Evolutionary conservation across 2,113 vertebrate species (phyloP), one percentile per base, ranked within the genome.

Genomic region (Gnathonemus longibarbis): DNA sequence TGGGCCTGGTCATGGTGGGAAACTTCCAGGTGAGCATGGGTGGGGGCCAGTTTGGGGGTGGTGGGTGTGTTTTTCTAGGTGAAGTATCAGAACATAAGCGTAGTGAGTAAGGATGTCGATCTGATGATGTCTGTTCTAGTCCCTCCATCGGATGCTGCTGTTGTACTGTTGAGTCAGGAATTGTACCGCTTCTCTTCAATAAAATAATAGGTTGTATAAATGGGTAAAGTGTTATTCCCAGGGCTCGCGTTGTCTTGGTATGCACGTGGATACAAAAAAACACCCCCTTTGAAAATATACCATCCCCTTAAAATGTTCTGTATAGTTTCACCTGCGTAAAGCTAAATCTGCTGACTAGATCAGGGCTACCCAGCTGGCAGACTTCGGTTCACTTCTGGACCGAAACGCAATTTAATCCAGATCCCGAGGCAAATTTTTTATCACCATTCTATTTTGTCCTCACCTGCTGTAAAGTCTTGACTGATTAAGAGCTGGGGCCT

Each of bases 1-100:
- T 96, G 1, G 97, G 97, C 84, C 95, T 98, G 1, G 95, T 98
- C 90, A 95, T 98, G 94, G 97, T 98, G 84, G 97, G 97, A 50
- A 98, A 98, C 94, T 98, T 98, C 92, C 97, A 98, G 97, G 97
- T 98, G 89, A 91, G 91, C 50, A 1, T 31, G 89, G 8, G 4
- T 5, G 2, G 19, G n/a, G 13, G 3, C 13, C 3, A 27, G 50
- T 15, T 31, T 2, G 24, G 35, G 31, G 27, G 6, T 70, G 7
- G 31, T 77, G 3, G 31, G 15, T 42, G 42, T 21, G 2, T 39
- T 21, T 56, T n/a, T 84, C 42, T n/a, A 31, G 19, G 3, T n/a
- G 2, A 24, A 15, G 88, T 35, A 8, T 27, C 3, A 3, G 49
- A 27, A 27, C 11, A 39, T 7, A 27, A 52, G 49, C 27, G 85